A percentile compares a stretch with the other conserved stretches of the same genome.
Conservation (phyloP, 2,888 invertebrate species). For the Philereme vetulata region DNA sequence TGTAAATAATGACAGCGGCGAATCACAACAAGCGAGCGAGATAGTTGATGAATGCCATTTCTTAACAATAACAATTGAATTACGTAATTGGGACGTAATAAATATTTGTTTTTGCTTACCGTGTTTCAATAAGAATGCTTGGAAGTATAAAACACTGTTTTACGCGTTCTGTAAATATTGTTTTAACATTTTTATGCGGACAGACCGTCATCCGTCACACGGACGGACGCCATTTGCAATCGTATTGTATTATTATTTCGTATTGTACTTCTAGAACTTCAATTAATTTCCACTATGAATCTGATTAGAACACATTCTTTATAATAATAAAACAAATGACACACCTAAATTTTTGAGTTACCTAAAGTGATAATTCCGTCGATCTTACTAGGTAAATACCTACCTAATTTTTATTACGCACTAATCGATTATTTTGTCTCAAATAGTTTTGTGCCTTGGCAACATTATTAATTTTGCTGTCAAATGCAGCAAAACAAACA, state of each 20-base stretch:
- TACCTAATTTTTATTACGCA: too few relatives aligned
- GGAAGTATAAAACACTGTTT: constrained; percentile 31
- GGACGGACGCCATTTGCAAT: constrained; percentile 77
- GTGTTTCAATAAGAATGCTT: constrained; percentile 11
- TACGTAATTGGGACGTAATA: constrained; percentile 52
- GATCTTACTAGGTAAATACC: too few relatives aligned
- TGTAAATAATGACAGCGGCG: constrained; percentile 78
- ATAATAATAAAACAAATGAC: too few relatives aligned
- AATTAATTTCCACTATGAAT: constrained; percentile 12
- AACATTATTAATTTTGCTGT: constrained; percentile 12
- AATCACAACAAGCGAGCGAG: constrained; percentile 79
- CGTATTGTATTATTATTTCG: too few relatives aligned
- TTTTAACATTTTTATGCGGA: constrained; percentile 58
- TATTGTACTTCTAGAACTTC: constrained; percentile 15
- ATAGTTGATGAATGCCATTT: constrained; percentile 50
- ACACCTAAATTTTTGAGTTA: too few relatives aligned
- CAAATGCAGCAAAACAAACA: constrained; percentile 4
- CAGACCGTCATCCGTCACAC: constrained; percentile 64
- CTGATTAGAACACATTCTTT: background rate
- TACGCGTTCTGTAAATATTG: constrained; percentile 32
- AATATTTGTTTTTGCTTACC: constrained; percentile 24
- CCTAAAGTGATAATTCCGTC: too few relatives aligned
- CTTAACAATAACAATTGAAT: constrained; percentile 55
- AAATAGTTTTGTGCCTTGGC: constrained; percentile 9
- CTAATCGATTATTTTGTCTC: constrained; percentile 4